Evolutionary conservation across 1,140 invertebrate genomes (phyloP).

Genomic region (Aleiodes sp.): DNA sequence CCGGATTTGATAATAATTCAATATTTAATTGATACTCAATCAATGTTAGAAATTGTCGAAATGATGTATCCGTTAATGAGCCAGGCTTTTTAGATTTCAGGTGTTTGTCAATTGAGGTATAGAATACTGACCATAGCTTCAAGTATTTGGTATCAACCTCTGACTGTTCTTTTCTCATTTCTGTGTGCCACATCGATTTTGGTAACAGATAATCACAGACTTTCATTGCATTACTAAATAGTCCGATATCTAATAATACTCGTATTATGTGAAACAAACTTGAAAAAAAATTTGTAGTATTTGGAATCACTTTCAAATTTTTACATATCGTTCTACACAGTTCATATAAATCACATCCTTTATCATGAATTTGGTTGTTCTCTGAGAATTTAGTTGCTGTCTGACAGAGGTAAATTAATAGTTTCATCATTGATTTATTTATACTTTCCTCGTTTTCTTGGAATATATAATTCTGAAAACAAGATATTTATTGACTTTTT

Average conservation of each 20-base stretch:
- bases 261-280: not conserved
- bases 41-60: not conserved
- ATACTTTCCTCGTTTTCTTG: not conserved
- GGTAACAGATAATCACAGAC: conserved; percentile 40
- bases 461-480: not conserved
- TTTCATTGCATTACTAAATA: conserved; percentile 45
- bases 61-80: not conserved
- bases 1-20: not conserved
- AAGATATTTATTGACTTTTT: not conserved
- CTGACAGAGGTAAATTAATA: not conserved
- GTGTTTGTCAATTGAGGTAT: not conserved
- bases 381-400: not conserved
- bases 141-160: not conserved
- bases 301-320: not conserved
- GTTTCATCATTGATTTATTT: not conserved
- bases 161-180: not conserved
- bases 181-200: not conserved
- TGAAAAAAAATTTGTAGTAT: not conserved
- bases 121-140: not conserved
- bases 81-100: not conserved
- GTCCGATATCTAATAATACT: conserved; percentile 22
- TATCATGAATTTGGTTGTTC: not conserved
- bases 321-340: not conserved
- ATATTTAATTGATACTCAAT: conserved; percentile 20
- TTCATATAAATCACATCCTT: not conserved